phyloP scores from a whole-genome alignment of 2,888 invertebrate genomes.

The Philopedon plagiatum region DNA sequence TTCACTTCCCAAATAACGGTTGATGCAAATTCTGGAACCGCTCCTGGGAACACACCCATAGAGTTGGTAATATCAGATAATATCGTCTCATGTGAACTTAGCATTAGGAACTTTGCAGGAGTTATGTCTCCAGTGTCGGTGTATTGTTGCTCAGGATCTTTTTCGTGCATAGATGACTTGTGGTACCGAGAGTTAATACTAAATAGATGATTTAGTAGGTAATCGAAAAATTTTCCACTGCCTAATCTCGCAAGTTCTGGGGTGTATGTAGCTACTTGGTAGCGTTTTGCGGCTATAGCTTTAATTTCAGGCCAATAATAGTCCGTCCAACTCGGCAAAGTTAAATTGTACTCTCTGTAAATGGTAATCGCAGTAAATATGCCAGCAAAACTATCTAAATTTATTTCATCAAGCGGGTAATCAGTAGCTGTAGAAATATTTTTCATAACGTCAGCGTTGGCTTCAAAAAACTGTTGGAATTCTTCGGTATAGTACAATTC shows the following conservation, averaged over 20 bases:
- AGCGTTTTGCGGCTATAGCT: slow-evolving; percentile 75
- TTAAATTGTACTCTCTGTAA: slow-evolving; percentile 75
- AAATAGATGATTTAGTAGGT: slow-evolving; percentile 77
- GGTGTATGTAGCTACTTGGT: slow-evolving; percentile 72
- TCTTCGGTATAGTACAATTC: slow-evolving; percentile 42
- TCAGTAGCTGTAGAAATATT: slow-evolving; percentile 70
- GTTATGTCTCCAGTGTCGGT: background rate
- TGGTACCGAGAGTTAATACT: no score
- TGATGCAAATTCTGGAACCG: slow-evolving; percentile 77
- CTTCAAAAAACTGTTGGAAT: slow-evolving; percentile 68
- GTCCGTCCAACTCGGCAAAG: slow-evolving; percentile 61
- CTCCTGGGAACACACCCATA: slow-evolving; percentile 75
- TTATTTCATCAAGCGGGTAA: slow-evolving; percentile 68
- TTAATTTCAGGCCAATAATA: slow-evolving; percentile 74
- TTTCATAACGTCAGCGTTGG: slow-evolving; percentile 74
- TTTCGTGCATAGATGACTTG: no score
- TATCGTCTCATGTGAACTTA: slow-evolving; percentile 83
- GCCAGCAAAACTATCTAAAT: slow-evolving; percentile 65
- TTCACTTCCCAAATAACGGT: slow-evolving; percentile 78
- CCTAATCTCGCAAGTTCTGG: slow-evolving; percentile 73
- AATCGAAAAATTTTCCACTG: slow-evolving; percentile 77
- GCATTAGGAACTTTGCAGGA: slow-evolving; percentile 50
- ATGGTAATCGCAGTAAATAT: slow-evolving; percentile 79
- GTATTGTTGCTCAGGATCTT: no score
- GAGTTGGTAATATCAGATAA: slow-evolving; percentile 79